A percentile compares a stretch with the other conserved stretches of the same genome.
Conservation (phyloP, 2,888 invertebrate species). For the Catocala nupta region DNA sequence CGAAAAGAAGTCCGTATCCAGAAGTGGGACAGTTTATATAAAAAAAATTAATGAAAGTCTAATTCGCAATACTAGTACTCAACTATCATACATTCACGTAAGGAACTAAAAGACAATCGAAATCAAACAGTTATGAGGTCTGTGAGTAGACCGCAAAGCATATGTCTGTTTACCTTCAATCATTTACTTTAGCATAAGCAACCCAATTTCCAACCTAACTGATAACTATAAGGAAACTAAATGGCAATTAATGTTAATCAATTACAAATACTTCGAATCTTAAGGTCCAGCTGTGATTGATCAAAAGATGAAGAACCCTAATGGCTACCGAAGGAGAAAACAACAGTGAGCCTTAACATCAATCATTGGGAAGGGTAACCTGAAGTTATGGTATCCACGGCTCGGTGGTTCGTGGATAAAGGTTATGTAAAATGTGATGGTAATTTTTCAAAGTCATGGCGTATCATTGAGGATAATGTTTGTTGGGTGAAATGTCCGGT, state of each 20-base stretch:
- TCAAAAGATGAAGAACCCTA: conserved; percentile 21
- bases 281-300: conserved; percentile 17
- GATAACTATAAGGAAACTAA: not conserved
- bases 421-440: conserved; percentile 2
- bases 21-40: no score
- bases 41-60: no score
- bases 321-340: conserved; percentile 17
- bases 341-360: conserved; percentile 25
- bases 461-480: not conserved
- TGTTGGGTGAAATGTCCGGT: not conserved
- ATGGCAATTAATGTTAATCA: conserved; percentile 17
- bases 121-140: no score
- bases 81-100: no score
- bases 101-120: no score
- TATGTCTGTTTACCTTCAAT: not conserved
- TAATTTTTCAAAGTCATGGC: conserved; percentile 3
- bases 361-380: conserved; percentile 11
- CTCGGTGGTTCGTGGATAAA: conserved; percentile 8
- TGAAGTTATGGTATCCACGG: conserved; percentile 8
- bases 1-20: no score
- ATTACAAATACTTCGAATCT: conserved; percentile 18
- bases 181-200: not conserved
- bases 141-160: no score
- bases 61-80: no score
- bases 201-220: conserved; percentile 1